Evolutionary conservation across 2,113 vertebrate genomes (phyloP), one percentile per base, ranked within the genome.

Genomic region (Indicator maculatus): DNA sequence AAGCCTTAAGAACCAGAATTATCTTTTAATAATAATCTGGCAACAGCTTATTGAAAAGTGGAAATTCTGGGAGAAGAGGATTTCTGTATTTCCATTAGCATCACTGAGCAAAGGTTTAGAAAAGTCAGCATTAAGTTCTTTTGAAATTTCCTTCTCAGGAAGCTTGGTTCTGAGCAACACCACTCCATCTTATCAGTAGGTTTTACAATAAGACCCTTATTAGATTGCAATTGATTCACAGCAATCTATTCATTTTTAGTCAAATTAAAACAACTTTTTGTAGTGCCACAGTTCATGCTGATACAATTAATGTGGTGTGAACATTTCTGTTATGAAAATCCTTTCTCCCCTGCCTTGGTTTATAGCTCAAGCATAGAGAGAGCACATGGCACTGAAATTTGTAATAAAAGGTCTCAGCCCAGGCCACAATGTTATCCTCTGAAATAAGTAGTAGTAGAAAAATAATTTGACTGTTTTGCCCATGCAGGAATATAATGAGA

Each of bases 191-290:
- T 85, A 90, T 92, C 83, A 80, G 92, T 31, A 76, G 64, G 81
- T 55, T 93, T 96, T 87, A 92, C 74, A 90, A 36, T 58, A 93
- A 95, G 52, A 84, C 83, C 71, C 76, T 93, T 94, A 96, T 89
- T 96, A 96, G 61, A 87, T 45, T 91, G 63, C 81, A 95, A 86
- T 90, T 89, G 83, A 96, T 95, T 97, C 70, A 69, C 58, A 90
- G 88, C 76, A 95, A 95, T 72, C 59, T 92, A 84, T 95, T 96
- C 77, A 89, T 82, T 96, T 89, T 94, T 82, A 91, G 73, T 92
- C 90, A 96, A 96, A 97, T 96, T 96, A 93, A 88, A 97, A 81
- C 73, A 95, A 83, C 61, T 41, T 95, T 96, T 77, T 96, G 84
- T 86, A 80, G 83, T 93, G 56, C 84, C 71, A 86, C 55, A 96